A percentile compares a stretch with the other conserved stretches of the same genome.
Evolutionary conservation across 2,797 vertebrate genomes (phyloP).

Genomic region (Microcaecilia unicolor): DNA sequence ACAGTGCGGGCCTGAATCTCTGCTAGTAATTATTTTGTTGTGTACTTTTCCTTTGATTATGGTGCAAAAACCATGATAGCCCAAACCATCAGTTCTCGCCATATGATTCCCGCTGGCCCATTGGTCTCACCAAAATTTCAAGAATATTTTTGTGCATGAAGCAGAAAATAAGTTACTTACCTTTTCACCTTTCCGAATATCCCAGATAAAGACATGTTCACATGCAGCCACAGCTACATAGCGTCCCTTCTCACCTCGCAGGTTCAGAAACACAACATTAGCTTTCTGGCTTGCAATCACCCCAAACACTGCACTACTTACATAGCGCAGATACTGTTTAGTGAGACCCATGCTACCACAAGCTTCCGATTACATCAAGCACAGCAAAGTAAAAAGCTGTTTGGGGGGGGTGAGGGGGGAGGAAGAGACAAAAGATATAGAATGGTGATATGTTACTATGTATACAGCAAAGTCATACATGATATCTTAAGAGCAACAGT

Average conservation of each 20-base stretch:
- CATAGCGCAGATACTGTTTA: slow-evolving; percentile 89
- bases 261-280: slow-evolving; percentile 68
- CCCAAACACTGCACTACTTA: slow-evolving; percentile 75
- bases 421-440: too few species aligned
- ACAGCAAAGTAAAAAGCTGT: too few species aligned
- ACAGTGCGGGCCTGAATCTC: too few species aligned
- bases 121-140: too few species aligned
- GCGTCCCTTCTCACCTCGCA: slow-evolving; percentile 78
- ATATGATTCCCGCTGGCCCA: too few species aligned
- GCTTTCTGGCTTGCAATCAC: slow-evolving; percentile 80
- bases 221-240: slow-evolving; percentile 84
- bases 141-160: background rate
- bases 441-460: too few species aligned
- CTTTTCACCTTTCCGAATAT: slow-evolving; percentile 88
- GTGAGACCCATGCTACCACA: slow-evolving; percentile 82
- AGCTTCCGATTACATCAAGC: background rate
- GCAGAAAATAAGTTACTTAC: slow-evolving; percentile 46
- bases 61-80: too few species aligned
- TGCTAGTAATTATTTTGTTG: too few species aligned
- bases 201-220: slow-evolving; percentile 95
- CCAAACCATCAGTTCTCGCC: too few species aligned
- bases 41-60: too few species aligned
- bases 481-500: too few species aligned
- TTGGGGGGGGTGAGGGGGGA: background rate
- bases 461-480: too few species aligned